These are phyloP conservation scores for Anseranas semipalmata DNA, from an alignment of 2,113 vertebrate genomes.

Conservation along the genomic window DNA sequence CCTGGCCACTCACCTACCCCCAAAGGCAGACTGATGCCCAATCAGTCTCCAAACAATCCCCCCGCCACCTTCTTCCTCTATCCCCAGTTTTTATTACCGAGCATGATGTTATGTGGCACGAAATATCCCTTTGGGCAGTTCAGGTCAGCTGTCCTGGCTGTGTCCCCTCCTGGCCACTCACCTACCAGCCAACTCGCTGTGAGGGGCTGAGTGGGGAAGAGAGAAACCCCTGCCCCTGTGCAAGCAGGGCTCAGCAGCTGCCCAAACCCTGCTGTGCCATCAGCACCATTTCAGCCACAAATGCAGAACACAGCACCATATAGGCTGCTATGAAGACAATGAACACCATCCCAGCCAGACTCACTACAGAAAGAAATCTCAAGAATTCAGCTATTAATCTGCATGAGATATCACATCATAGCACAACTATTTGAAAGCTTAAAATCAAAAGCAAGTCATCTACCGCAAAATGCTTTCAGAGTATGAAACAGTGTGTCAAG, in stretches of 20 bases:
- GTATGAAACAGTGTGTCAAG: background rate
- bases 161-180: background rate
- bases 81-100: background rate
- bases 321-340: background rate
- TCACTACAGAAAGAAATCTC: background rate
- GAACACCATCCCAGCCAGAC: background rate
- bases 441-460: background rate
- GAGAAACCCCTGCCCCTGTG: background rate
- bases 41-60: background rate
- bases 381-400: background rate
- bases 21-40: background rate
- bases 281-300: background rate
- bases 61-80: background rate
- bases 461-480: background rate
- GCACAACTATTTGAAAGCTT: background rate
- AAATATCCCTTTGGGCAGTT: background rate
- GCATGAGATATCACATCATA: background rate
- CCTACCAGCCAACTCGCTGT: background rate
- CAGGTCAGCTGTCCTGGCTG: accelerated
- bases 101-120: accelerated
- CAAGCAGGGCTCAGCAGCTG: background rate
- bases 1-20: background rate
- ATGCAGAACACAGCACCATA: background rate
- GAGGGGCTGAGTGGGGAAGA: background rate
- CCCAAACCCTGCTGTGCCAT: background rate